Evolutionary conservation across 1,140 invertebrate genomes (phyloP), one percentile per base, ranked within the genome.

Genomic region (Maconellicoccus hirsutus): DNA sequence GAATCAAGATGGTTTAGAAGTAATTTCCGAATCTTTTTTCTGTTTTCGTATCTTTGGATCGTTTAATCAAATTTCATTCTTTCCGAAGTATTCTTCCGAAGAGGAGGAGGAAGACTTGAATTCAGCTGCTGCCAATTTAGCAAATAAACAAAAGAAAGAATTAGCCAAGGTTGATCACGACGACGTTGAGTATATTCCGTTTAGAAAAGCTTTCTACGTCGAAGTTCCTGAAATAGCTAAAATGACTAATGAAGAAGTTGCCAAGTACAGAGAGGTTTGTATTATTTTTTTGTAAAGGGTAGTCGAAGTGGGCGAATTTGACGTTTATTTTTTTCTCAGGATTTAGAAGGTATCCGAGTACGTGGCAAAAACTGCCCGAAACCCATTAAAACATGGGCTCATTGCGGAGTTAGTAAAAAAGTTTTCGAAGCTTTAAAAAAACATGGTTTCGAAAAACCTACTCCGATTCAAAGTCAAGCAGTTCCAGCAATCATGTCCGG

Each of bases 401-500:
- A 99, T 76, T 97, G 94, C 79, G 98, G 98, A 33, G 92, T 98
- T 0, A 95, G 92, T 69, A 96, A 95, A 77, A 98, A 98, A 79
- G 91, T 98, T 78, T 81, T 98, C 78, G 95, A 98, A 76, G 86
- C 94, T 73, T 79, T 99, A 22, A 98, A 96, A 79, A 95, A 91
- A 81, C 81, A 96, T 38, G 86, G 86, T 72, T 99, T 96, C 80
- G 93, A 96, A 75, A 98, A 97, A 80, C 98, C 98, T 2, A 99
- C 98, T 2, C 97, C 98, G 0, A 99, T 99, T 77, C 98, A 99
- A 80, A 87, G 92, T 66, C 97, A 99, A 82, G 96, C 96, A 10
- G 95, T 99, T 79, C 97, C 97, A 26, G 92, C 94, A n/a, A 94
- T 99, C 73, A 98, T 99, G 96, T 96, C 91, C 72, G 91, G 90